Evolutionary conservation across 1,140 invertebrate genomes (phyloP), one percentile per base, ranked within the genome.

Genomic region (Halotydeus destructor): DNA sequence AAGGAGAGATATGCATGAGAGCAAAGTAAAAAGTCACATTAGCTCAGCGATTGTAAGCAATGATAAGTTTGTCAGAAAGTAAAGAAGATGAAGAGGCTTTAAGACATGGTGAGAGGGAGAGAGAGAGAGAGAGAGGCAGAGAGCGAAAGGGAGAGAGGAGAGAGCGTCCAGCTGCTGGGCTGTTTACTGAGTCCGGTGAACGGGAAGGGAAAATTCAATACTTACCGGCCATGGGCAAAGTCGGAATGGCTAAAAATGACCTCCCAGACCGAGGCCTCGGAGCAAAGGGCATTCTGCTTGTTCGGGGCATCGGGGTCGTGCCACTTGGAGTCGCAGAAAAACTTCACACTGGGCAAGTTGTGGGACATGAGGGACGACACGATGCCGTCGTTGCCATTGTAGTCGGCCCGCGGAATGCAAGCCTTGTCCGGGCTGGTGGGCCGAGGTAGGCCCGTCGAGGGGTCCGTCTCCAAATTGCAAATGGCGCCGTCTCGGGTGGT

Each of bases 281-380:
- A n/a, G 19, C 31, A 33, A 19, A 33, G 31, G 12, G n/a, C n/a
- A 33, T 33, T 33, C 19, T 33, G 31, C 19, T 33, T 33, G 31
- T n/a, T 33, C 4, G 31, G 31, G 14, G 31, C 14, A 33, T 16
- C 14, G 31, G 31, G n/a, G 19, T 33, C 31, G 19, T 33, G 31
- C 14, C 19, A 16, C 5, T 33, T 19, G n/a, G n/a, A n/a, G n/a
- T n/a, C n/a, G n/a, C n/a, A n/a, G n/a, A n/a, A n/a, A n/a, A n/a
- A n/a, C 19, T 33, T 19, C 19, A 19, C 27, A 9, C 9, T 11
- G 9, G 27, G n/a, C n/a, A 30, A 30, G 9, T n/a, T 30, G 9
- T 9, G 27, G 9, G 27, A 30, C 27, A 30, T 30, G 9, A 30
- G n/a, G 1, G 27, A 30, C n/a, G 27, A 30, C 9, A 30, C 27